phyloP scores from a whole-genome alignment of 2,113 vertebrate genomes.

The Xyrauchen texanus region DNA sequence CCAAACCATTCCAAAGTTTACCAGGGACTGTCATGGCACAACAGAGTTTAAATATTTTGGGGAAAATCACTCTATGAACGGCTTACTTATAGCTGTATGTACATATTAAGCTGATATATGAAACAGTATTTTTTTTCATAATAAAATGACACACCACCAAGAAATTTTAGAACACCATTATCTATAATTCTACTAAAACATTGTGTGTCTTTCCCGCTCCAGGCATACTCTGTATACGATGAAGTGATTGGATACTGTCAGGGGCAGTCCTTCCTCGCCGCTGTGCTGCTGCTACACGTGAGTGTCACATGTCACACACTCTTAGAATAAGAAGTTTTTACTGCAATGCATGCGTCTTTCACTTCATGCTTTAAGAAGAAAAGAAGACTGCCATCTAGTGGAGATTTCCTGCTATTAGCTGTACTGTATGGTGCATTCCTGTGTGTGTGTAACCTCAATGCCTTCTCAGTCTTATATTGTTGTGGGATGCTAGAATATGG shows the following conservation, averaged over 20 bases:
- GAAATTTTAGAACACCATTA: no score
- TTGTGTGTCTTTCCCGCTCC: slow-evolving; percentile 9
- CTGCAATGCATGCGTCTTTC: not conserved
- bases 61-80: no score
- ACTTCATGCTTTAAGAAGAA: not conserved
- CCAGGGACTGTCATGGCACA: no score
- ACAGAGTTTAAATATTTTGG: no score
- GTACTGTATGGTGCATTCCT: not conserved
- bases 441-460: no score
- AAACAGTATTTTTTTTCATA: no score
- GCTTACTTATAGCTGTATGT: no score
- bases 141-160: no score
- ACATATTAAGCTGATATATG: no score
- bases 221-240: slow-evolving; percentile 98
- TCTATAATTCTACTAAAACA: not conserved
- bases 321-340: not conserved
- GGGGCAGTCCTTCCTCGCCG: slow-evolving; percentile 97
- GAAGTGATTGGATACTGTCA: slow-evolving; percentile 99
- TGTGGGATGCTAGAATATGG: no score
- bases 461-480: no score
- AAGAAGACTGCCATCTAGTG: slow-evolving; percentile 56
- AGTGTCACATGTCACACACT: slow-evolving; percentile 67
- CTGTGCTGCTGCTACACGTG: slow-evolving; percentile 94
- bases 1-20: not conserved
- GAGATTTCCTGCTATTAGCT: slow-evolving; percentile 11